Evolutionary conservation across 2,797 vertebrate species (phyloP), one percentile per base, ranked within the genome.

Genomic region (Cossypha dichroa): DNA sequence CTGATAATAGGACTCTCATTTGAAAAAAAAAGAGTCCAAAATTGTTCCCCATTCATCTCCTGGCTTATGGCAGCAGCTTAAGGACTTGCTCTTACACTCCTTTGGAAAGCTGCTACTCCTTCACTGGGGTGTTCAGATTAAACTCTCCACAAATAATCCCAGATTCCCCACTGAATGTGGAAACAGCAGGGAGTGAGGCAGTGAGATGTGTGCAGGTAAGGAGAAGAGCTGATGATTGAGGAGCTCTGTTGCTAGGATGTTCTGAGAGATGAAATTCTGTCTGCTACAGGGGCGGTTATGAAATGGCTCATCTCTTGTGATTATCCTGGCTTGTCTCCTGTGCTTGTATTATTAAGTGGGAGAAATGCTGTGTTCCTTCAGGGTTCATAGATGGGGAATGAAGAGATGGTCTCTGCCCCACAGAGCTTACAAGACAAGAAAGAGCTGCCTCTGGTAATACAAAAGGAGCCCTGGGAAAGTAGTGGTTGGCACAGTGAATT

Each of bases 221-320:
- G 48, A 85, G 75, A 55, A 51, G 85, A 82, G 72, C 69, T 23
- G 28, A 22, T 55, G 59, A 31, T 3, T 20, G 78, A 95, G 85
- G 67, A 92, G 63, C 81, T 76, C 77, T 69, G 92, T 94, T 96
- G 94, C 93, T 95, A 97, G 96, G 92, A 52, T 85, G 90, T 86
- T 81, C 6, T 5, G 60, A 88, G 94, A 85, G 74, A 59, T 88
- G 67, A 41, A 49, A 70, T 73, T 67, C 79, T 67, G 85, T 28
- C 83, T 94, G 77, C 80, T 92, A 76, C 66, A 90, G 79, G 49
- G 91, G 75, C 14, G 0, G 85, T 75, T 93, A 80, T 74, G 56
- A 90, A 95, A 94, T 58, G 56, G 52, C 70, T 96, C 81, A 43
- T 95, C 84, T 43, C 66, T 78, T 36, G 6, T 45, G 59, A 79